phyloP scores from a whole-genome alignment of 2,888 invertebrate genomes.

The Tuberolachnus salignus region DNA sequence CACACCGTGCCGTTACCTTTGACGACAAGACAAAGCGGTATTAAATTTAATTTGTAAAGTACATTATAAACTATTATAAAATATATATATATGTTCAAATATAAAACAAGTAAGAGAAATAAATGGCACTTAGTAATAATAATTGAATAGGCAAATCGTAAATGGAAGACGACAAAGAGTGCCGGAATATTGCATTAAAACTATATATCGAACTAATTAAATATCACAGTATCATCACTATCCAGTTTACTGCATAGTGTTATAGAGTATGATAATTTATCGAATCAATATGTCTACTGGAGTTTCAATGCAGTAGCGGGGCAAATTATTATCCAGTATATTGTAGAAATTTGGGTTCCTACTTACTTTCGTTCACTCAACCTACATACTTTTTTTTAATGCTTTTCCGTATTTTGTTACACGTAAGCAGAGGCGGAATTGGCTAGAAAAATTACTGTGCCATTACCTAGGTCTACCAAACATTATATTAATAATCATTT shows the following conservation, averaged over 20 bases:
- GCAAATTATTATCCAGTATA: too few relatives aligned
- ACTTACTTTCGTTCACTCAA: too few relatives aligned
- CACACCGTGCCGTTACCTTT: slow-evolving; percentile 22
- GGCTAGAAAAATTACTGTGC: too few relatives aligned
- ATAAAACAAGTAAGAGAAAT: slow-evolving; percentile 29
- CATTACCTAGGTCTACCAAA: too few relatives aligned
- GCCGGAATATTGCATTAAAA: slow-evolving; percentile 39
- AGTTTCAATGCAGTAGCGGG: not conserved
- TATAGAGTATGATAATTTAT: slow-evolving; percentile 5
- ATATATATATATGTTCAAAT: slow-evolving; percentile 15
- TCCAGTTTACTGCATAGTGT: slow-evolving; percentile 9
- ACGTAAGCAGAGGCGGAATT: too few relatives aligned
- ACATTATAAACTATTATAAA: slow-evolving; percentile 16
- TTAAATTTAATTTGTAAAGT: slow-evolving; percentile 1
- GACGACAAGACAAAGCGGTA: slow-evolving; percentile 17
- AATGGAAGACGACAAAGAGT: slow-evolving; percentile 30
- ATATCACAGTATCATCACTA: slow-evolving; percentile 1
- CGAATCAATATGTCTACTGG: not conserved
- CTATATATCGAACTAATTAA: not conserved
- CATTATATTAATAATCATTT: too few relatives aligned
- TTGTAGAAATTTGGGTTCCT: too few relatives aligned
- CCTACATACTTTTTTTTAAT: too few relatives aligned
- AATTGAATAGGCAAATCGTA: not conserved
- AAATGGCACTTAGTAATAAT: slow-evolving; percentile 21
- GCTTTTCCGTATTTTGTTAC: too few relatives aligned